Evolutionary conservation across 2,113 vertebrate genomes (phyloP), one percentile per base, ranked within the genome.

Genomic region (Forbesichthys agassizii): DNA sequence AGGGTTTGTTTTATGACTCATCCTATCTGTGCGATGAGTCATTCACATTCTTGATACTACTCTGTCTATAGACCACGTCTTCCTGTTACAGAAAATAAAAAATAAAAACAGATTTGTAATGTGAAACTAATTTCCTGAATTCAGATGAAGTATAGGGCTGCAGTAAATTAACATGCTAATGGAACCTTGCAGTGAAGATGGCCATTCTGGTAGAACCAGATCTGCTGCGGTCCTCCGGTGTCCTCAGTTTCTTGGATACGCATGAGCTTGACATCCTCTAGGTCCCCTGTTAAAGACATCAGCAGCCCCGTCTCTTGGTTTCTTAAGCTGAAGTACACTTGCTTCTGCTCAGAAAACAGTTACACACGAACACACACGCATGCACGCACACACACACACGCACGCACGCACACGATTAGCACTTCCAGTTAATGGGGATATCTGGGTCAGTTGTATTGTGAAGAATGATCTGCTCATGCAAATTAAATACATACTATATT

Each of bases 151-250:
- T 42, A 42, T 52, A 52, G 49, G 49, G 49, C 49, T 14, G 9
- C 49, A 52, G 3, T 52, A 42, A 42, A 12, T 14, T 3, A 27
- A 27, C 9, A 20, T 10, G n/a, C 0, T 3, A 1, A 14, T 47
- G 81, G 82, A 86, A 98, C 97, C 94, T 92, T 95, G 90, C 92
- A 94, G 77, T 82, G 94, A 71, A 98, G 91, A 72, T 88, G 92
- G 65, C 97, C 97, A 6, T 94, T 91, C 65, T 93, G 93, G 75
- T 96, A 98, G 84, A 93, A 75, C 97, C 97, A 98, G 60, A 97
- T 92, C 90, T 98, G 95, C 48, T 96, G 95, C 1, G 95, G 88
- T 3, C 92, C 93, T 8, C 86, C 89, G 0, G 85, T 84, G 7
- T 95, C 94, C 79, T 97, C 95, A 47, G 79, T 79, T 74, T 90